A percentile compares a stretch with the other conserved stretches of the same genome.
These are phyloP conservation scores for Sphaeridia pumilis DNA, from an alignment of 2,888 invertebrate species.

Conservation along the genomic window DNA sequence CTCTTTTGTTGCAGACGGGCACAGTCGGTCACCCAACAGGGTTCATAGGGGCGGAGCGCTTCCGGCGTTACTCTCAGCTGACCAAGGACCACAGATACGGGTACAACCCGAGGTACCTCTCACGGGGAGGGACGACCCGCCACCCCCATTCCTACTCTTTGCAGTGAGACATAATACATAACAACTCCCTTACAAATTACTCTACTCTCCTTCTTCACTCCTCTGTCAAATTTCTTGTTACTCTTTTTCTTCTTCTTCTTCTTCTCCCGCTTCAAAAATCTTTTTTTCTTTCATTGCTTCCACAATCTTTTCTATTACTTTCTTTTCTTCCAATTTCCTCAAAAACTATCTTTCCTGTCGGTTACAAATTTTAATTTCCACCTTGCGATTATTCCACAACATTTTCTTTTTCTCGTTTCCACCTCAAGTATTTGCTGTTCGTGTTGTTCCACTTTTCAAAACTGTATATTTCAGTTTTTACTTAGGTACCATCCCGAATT, in stretches of 20 bases:
- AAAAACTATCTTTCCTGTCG: not conserved
- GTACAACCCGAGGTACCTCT: slow-evolving; percentile 36
- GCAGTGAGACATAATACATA: slow-evolving; percentile 36
- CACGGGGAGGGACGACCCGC: slow-evolving; percentile 35
- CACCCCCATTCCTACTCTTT: slow-evolving; percentile 36
- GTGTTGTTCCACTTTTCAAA: no score
- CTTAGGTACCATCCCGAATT: no score
- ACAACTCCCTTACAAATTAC: slow-evolving; percentile 33
- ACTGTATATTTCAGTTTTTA: no score
- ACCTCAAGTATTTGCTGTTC: no score
- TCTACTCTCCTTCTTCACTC: slow-evolving; percentile 33
- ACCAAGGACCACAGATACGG: slow-evolving; percentile 29
- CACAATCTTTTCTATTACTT: not conserved
- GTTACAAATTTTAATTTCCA: no score
- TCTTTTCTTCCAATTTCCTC: not conserved
- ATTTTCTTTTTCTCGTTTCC: no score
- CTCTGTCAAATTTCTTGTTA: no score
- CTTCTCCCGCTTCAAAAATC: slow-evolving; percentile 2
- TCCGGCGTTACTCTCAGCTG: slow-evolving; percentile 30
- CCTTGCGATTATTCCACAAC: no score
- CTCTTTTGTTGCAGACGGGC: slow-evolving; percentile 13
- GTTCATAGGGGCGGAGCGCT: slow-evolving; percentile 18
- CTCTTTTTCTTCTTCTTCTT: not conserved
- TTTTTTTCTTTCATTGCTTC: not conserved
- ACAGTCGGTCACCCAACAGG: slow-evolving; percentile 23